Conservation (phyloP, 2,113 vertebrate genomes). For the Herpetotheres cachinnans region DNA sequence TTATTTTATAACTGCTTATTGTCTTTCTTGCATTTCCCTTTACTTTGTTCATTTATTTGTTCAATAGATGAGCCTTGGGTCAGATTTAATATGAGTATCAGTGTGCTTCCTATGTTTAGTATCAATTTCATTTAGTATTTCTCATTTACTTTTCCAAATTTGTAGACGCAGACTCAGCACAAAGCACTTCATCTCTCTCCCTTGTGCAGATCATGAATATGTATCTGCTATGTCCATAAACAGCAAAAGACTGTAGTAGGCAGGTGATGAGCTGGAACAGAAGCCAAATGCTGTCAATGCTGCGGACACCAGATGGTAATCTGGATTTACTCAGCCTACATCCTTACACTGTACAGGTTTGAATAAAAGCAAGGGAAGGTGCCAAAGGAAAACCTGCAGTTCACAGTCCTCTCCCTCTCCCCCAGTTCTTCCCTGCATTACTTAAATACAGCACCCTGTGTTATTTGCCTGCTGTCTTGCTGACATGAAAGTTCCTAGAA, state of each 20-base stretch:
- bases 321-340: background rate
- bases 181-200: background rate
- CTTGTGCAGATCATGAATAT: background rate
- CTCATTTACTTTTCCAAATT: background rate
- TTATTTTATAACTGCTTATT: background rate
- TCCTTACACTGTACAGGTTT: background rate
- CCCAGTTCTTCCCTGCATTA: background rate
- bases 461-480: background rate
- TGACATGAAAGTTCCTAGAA: background rate
- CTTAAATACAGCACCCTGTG: background rate
- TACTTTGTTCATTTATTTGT: background rate
- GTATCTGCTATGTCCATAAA: background rate
- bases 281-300: background rate
- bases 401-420: background rate
- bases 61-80: background rate
- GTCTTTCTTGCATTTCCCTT: background rate
- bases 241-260: background rate
- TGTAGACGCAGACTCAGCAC: background rate
- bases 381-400: background rate
- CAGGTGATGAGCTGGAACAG: background rate
- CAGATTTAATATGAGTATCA: background rate
- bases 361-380: background rate
- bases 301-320: background rate
- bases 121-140: background rate
- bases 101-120: background rate